A percentile compares a stretch with the other conserved stretches of the same genome.
These are phyloP conservation scores for Lucinisca nassula DNA, from an alignment of 2,888 invertebrate species.

Conservation along the genomic window DNA sequence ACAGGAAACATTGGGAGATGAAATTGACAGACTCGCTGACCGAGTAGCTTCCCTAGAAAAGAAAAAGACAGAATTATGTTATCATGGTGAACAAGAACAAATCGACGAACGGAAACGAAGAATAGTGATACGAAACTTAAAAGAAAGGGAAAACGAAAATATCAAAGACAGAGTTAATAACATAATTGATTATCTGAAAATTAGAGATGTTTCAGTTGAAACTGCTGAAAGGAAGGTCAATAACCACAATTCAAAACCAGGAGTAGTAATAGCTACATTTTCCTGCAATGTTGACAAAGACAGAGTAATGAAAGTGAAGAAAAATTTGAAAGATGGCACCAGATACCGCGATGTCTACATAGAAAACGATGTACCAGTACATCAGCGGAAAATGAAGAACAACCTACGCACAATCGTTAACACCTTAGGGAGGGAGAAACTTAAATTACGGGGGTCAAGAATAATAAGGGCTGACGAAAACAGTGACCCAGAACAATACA, in stretches of 20 bases:
- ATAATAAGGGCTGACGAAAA: no score
- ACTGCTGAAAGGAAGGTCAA: not conserved
- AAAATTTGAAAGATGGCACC: no score
- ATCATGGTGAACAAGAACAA: not conserved
- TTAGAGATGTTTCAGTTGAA: not conserved
- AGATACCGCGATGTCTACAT: no score
- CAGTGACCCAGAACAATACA: no score
- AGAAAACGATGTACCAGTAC: no score
- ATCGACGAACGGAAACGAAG: not conserved
- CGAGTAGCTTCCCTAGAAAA: not conserved
- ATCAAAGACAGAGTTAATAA: not conserved
- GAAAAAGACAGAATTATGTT: not conserved
- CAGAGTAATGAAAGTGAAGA: no score
- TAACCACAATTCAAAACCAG: not conserved
- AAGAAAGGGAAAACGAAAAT: constrained; percentile 1
- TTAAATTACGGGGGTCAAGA: no score
- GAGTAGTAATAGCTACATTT: not conserved
- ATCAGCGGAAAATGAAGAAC: no score
- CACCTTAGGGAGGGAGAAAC: no score
- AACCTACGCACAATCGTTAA: no score
- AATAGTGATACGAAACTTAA: not conserved
- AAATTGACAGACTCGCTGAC: not conserved
- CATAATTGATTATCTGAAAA: not conserved
- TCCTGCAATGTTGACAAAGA: no score
- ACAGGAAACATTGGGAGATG: not conserved